A percentile compares a stretch with the other conserved stretches of the same genome.
Evolutionary conservation across 1,140 invertebrate species (phyloP).

Genomic region (Drosophila arizonae): DNA sequence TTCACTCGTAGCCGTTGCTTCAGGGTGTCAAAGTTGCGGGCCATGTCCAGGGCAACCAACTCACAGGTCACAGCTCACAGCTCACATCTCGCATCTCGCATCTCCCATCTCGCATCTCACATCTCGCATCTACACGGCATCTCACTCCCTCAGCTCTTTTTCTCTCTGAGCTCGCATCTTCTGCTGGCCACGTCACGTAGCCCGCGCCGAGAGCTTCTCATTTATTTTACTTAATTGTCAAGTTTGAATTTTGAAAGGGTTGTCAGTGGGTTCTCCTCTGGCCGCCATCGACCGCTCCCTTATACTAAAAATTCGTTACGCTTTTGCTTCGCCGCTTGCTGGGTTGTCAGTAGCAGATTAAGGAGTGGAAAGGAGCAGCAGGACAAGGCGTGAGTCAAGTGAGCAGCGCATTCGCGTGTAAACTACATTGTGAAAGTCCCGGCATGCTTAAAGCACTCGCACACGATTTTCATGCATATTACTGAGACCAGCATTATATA

Average conservation of each 20-base stretch:
- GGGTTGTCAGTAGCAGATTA: conserved; percentile 33
- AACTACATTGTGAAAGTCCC: conserved; percentile 10
- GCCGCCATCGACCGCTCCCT: neutral
- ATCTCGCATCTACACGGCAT: neutral
- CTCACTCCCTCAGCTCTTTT: neutral
- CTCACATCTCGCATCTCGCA: conserved; percentile 17
- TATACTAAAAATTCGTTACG: conserved; percentile 47
- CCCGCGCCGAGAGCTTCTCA: conserved; percentile 59
- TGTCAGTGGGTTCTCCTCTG: conserved; percentile 47
- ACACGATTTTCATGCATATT: too few relatives aligned
- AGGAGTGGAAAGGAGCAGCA: conserved; percentile 20
- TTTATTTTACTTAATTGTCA: conserved; percentile 82
- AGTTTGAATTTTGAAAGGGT: conserved; percentile 75
- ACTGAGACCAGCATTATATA: too few relatives aligned
- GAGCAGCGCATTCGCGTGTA: conserved; percentile 23
- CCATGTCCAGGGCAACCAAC: conserved; percentile 17
- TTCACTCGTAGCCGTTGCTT: neutral
- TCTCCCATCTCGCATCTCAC: conserved; percentile 44
- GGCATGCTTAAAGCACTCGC: conserved; percentile 19
- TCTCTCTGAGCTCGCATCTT: conserved; percentile 53
- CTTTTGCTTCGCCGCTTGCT: conserved; percentile 50
- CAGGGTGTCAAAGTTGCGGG: conserved; percentile 72
- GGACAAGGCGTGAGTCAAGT: conserved; percentile 15
- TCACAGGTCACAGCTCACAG: conserved; percentile 28
- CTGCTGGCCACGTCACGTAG: conserved; percentile 64